Conservation (phyloP, 1,140 invertebrate genomes). For the Drosophila bipectinata region DNA sequence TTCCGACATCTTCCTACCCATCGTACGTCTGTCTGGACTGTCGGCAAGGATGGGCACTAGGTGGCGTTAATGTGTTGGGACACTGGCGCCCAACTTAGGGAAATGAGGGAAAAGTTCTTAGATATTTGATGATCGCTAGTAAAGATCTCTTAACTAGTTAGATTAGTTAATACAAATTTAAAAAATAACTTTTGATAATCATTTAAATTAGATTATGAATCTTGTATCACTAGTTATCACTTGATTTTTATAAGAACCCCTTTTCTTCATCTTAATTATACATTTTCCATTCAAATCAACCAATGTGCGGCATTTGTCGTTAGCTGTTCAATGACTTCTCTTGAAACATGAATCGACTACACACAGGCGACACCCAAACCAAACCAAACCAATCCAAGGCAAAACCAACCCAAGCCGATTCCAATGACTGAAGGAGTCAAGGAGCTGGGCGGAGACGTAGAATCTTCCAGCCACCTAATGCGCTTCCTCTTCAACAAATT, state of each 20-base stretch:
- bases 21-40: slow-evolving; percentile 56
- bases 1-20: slow-evolving; percentile 76
- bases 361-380: slow-evolving; percentile 61
- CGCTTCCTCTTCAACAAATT: slow-evolving; percentile 78
- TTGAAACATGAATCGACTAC: slow-evolving; percentile 79
- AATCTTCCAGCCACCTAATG: slow-evolving; percentile 69
- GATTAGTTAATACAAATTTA: no score
- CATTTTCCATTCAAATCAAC: slow-evolving; percentile 6
- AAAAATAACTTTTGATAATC: no score
- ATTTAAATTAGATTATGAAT: no score
- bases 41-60: slow-evolving; percentile 3
- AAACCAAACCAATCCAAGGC: slow-evolving; percentile 9
- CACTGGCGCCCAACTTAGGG: slow-evolving; percentile 21
- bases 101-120: neutral
- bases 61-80: slow-evolving; percentile 24
- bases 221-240: neutral
- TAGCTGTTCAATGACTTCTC: slow-evolving; percentile 81
- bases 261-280: neutral
- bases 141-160: neutral
- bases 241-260: neutral
- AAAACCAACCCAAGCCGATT: slow-evolving; percentile 13
- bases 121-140: neutral
- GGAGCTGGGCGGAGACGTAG: slow-evolving; percentile 25
- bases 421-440: slow-evolving; percentile 46
- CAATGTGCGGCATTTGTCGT: slow-evolving; percentile 54